Conservation (phyloP, 2,797 vertebrate genomes). For the Botia kubotai region DNA sequence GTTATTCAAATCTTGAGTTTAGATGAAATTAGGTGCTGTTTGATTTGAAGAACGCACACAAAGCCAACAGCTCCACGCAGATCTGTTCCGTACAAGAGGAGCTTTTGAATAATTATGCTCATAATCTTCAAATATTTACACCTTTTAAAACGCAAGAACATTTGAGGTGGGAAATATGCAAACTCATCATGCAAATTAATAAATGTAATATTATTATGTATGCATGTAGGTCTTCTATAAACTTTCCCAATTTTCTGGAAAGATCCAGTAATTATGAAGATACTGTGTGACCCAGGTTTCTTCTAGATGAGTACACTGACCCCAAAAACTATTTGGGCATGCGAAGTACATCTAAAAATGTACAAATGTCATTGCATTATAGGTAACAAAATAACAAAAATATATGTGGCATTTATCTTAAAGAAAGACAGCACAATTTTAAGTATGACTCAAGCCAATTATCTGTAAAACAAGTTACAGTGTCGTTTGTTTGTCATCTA, state of each 20-base stretch:
- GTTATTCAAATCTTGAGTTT: slow-evolving; percentile 17
- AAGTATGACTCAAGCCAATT: too few relatives aligned
- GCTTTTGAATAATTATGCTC: slow-evolving; percentile 32
- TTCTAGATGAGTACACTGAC: too few relatives aligned
- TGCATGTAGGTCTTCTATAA: not conserved
- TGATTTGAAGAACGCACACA: slow-evolving; percentile 38
- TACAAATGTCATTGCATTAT: too few relatives aligned
- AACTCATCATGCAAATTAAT: slow-evolving; percentile 8
- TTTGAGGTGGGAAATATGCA: slow-evolving; percentile 30
- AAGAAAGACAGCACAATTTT: too few relatives aligned
- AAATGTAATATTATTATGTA: not conserved
- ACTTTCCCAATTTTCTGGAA: not conserved
- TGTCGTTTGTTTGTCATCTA: too few relatives aligned
- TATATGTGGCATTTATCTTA: too few relatives aligned
- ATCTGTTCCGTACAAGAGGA: not conserved
- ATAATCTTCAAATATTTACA: slow-evolving; percentile 33
- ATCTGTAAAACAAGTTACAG: too few relatives aligned
- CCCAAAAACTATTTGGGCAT: too few relatives aligned
- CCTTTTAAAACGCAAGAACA: slow-evolving; percentile 11
- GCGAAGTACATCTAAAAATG: too few relatives aligned
- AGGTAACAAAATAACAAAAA: too few relatives aligned
- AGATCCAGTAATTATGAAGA: not conserved
- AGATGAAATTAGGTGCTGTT: slow-evolving; percentile 26
- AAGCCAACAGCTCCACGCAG: slow-evolving; percentile 11
- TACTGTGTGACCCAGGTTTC: not conserved